These are phyloP conservation scores for Acanthurus lineatus DNA, from an alignment of 2,797 vertebrate genomes.

Conservation along the genomic window DNA sequence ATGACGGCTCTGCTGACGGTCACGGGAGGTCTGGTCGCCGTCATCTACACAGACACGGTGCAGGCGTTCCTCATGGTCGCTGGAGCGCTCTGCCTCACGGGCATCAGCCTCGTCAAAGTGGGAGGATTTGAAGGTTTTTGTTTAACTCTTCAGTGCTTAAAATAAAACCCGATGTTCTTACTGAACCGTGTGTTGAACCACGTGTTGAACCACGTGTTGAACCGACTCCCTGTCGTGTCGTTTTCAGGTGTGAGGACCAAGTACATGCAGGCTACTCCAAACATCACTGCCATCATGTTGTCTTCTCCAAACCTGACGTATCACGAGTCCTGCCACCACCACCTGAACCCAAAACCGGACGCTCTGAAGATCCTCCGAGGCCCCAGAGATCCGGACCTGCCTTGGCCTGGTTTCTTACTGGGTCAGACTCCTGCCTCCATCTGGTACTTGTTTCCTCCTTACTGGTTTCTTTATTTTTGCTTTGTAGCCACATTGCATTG, in stretches of 20 bases:
- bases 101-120: constrained; percentile 90
- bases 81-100: constrained; percentile 92
- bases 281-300: constrained; percentile 61
- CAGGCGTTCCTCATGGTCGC: constrained; percentile 95
- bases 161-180: not conserved
- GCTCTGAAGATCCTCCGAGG: constrained; percentile 91
- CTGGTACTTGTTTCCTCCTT: constrained; percentile 91
- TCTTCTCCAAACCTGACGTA: constrained; percentile 73
- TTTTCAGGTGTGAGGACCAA: constrained; percentile 84
- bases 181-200: no score
- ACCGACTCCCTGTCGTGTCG: constrained; percentile 5
- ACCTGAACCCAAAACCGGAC: constrained; percentile 89
- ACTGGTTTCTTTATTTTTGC: no score
- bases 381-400: constrained; percentile 91
- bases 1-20: constrained; percentile 95
- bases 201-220: not conserved
- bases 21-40: constrained; percentile 94
- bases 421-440: constrained; percentile 96
- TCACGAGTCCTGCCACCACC: constrained; percentile 88
- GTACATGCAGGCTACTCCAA: constrained; percentile 92
- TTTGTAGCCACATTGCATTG: no score
- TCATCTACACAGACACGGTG: constrained; percentile 95
- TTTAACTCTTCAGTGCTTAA: not conserved
- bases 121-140: constrained; percentile 91
- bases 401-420: constrained; percentile 95